These are phyloP conservation scores for Rhipidura dahli DNA, from an alignment of 2,113 vertebrate species.

Conservation along the genomic window DNA sequence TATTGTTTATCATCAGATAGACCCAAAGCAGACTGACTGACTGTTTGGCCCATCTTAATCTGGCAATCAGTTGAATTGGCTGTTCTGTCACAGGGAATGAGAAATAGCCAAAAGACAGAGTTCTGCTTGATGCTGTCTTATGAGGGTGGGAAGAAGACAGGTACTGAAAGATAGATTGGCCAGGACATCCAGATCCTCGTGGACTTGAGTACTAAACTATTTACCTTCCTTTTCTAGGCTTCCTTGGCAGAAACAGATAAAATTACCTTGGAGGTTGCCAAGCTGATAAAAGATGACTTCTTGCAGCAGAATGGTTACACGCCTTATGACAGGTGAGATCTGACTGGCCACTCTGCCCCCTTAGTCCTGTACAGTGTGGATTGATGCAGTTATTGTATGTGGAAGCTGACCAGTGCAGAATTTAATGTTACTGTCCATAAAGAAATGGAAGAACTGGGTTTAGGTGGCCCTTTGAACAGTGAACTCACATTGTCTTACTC, in stretches of 20 bases:
- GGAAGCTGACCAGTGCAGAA: background rate
- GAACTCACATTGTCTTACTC: background rate
- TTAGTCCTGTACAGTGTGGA: background rate
- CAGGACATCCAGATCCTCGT: background rate
- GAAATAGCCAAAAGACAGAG: background rate
- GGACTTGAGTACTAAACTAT: background rate
- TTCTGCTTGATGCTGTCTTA: background rate
- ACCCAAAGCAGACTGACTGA: background rate
- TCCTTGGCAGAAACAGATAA: slow-evolving; percentile 97
- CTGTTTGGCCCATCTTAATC: background rate
- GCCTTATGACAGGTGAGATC: slow-evolving; percentile 89
- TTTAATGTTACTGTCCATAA: background rate
- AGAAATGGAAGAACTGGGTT: background rate
- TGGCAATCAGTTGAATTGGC: background rate
- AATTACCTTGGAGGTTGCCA: slow-evolving; percentile 97
- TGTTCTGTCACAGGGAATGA: background rate
- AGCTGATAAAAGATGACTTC: slow-evolving; percentile 97
- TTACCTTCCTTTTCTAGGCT: slow-evolving; percentile 74
- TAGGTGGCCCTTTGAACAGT: background rate
- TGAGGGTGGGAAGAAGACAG: background rate
- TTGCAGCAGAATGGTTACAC: slow-evolving; percentile 98
- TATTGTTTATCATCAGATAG: background rate
- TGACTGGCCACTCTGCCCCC: background rate
- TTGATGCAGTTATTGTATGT: background rate
- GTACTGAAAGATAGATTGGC: background rate